Percentiles rank a stretch among this genome's conserved stretches.
These are phyloP conservation scores for Psilopogon haemacephalus DNA, from an alignment of 2,113 vertebrate genomes.

Conservation along the genomic window DNA sequence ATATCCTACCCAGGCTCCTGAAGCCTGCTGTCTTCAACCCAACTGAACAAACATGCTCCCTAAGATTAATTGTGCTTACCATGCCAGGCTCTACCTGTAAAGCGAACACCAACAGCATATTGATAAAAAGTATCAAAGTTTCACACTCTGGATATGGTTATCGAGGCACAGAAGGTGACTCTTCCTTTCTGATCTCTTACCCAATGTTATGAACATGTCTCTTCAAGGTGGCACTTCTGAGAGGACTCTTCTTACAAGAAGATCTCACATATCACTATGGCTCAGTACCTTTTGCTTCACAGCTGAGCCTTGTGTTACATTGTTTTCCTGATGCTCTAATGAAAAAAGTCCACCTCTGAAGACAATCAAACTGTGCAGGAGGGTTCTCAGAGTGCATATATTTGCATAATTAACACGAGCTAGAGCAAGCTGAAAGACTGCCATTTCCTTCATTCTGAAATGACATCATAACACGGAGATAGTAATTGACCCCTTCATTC, in stretches of 20 bases:
- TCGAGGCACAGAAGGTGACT: rapidly evolving
- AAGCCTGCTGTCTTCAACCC: neutral
- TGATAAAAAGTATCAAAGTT: neutral
- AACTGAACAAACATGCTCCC: neutral
- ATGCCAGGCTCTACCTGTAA: neutral
- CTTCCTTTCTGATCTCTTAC: neutral
- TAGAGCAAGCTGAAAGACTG: neutral
- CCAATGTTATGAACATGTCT: neutral
- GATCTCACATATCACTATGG: rapidly evolving
- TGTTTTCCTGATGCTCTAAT: neutral
- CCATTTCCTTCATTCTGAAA: neutral
- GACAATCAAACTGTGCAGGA: neutral
- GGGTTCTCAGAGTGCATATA: neutral
- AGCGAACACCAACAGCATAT: neutral
- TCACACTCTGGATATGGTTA: neutral
- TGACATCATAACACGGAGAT: neutral
- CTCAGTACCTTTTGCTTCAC: neutral
- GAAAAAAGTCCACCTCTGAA: neutral
- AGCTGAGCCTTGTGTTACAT: neutral
- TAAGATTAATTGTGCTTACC: neutral
- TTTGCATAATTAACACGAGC: neutral
- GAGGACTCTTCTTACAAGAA: neutral
- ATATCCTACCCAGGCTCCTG: neutral
- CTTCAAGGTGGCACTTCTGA: neutral
- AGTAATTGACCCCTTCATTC: neutral